These are phyloP conservation scores for Danio albolineatus DNA, from an alignment of 2,797 vertebrate species.

Conservation along the genomic window DNA sequence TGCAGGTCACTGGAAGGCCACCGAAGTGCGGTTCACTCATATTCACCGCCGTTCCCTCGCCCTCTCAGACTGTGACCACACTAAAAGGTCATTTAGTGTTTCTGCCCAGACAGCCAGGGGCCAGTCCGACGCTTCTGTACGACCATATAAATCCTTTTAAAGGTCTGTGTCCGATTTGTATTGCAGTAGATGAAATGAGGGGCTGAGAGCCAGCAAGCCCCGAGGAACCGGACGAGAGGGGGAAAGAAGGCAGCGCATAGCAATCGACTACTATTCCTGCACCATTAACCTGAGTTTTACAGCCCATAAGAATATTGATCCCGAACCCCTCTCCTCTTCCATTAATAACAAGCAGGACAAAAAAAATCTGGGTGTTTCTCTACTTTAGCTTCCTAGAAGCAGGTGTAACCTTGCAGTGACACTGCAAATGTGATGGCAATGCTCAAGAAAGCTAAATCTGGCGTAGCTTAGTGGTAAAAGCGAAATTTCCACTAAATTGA, in stretches of 20 bases:
- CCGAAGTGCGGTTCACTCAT: slow-evolving; percentile 12
- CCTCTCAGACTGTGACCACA: slow-evolving; percentile 46
- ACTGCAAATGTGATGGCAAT: neutral
- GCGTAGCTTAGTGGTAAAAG: slow-evolving; percentile 17
- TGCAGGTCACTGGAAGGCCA: slow-evolving; percentile 49
- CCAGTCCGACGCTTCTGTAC: slow-evolving; percentile 47
- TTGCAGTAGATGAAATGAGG: slow-evolving; percentile 40
- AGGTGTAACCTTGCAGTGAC: neutral
- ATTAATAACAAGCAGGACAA: slow-evolving; percentile 54
- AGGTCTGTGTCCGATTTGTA: slow-evolving; percentile 54
- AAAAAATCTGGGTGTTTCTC: slow-evolving; percentile 35
- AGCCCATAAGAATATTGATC: slow-evolving; percentile 61
- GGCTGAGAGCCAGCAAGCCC: slow-evolving; percentile 34
- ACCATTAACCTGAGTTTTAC: slow-evolving; percentile 66
- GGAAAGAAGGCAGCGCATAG: slow-evolving; percentile 36
- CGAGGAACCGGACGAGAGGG: slow-evolving; percentile 33
- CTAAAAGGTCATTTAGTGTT: slow-evolving; percentile 63
- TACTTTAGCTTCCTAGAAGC: slow-evolving; percentile 1
- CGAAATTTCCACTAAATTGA: neutral
- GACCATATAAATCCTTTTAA: slow-evolving; percentile 63
- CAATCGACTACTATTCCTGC: slow-evolving; percentile 56
- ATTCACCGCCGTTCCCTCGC: slow-evolving; percentile 21
- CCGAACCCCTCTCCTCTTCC: slow-evolving; percentile 1
- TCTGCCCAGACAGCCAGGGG: slow-evolving; percentile 54
- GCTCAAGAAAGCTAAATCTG: neutral